phyloP scores from a whole-genome alignment of 2,797 vertebrate species.

The Sebastes baramenuke region DNA sequence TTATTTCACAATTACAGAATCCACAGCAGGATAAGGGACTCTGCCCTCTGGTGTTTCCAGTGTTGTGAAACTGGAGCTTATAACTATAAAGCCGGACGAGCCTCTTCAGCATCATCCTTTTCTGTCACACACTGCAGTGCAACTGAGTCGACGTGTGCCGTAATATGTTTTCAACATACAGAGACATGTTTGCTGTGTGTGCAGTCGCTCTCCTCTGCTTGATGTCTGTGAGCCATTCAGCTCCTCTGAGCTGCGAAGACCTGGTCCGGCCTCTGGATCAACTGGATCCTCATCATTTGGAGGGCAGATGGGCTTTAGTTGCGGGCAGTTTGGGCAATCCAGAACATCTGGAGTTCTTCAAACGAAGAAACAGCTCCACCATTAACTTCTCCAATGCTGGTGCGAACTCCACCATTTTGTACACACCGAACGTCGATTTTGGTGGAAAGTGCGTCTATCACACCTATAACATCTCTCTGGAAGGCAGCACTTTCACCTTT shows the following conservation, averaged over 20 bases:
- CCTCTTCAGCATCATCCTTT: too few species aligned
- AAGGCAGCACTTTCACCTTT: slow-evolving; percentile 22
- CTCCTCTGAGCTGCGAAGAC: slow-evolving; percentile 42
- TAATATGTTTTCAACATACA: not conserved
- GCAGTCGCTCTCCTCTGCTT: slow-evolving; percentile 14
- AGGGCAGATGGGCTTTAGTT: slow-evolving; percentile 49
- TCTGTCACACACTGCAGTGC: not conserved
- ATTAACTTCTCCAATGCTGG: slow-evolving; percentile 8
- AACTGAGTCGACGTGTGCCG: not conserved
- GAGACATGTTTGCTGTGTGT: slow-evolving; percentile 29
- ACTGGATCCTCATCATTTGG: not conserved
- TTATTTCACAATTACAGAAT: slow-evolving; percentile 13
- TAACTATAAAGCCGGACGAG: not conserved
- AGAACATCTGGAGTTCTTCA: not conserved
- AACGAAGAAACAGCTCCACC: not conserved
- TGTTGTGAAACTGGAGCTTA: not conserved
- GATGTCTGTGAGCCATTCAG: slow-evolving; percentile 27
- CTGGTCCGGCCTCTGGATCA: slow-evolving; percentile 27
- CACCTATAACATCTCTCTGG: slow-evolving; percentile 20
- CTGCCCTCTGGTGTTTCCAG: not conserved
- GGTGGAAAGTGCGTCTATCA: not conserved
- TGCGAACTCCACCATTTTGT: not conserved
- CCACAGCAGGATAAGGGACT: not conserved
- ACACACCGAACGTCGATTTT: not conserved
- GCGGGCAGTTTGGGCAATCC: slow-evolving; percentile 25